Evolutionary conservation across 2,797 vertebrate species (phyloP).

Genomic region (Sebastes vulpes): DNA sequence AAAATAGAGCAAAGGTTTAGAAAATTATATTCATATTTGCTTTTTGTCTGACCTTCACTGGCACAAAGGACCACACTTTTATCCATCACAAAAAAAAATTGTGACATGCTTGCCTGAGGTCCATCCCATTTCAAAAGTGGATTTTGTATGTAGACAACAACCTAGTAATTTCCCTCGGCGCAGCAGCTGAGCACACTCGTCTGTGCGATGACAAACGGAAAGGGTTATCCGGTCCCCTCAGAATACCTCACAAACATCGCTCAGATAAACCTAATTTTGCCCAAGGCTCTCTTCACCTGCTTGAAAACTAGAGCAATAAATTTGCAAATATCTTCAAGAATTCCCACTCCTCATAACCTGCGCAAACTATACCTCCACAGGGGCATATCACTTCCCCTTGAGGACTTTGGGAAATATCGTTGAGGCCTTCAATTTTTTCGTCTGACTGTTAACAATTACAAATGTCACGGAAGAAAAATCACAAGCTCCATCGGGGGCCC

Average conservation of each 20-base stretch:
- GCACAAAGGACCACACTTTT: constrained; percentile 17
- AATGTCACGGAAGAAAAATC: constrained; percentile 87
- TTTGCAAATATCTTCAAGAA: constrained; percentile 80
- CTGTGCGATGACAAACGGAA: constrained; percentile 79
- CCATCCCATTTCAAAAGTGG: constrained; percentile 71
- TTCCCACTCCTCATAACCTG: constrained; percentile 62
- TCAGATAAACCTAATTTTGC: constrained; percentile 86
- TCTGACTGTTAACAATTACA: constrained; percentile 89
- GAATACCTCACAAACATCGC: constrained; percentile 82
- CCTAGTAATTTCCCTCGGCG: constrained; percentile 81
- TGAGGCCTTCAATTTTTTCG: constrained; percentile 76
- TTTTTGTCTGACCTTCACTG: constrained; percentile 49
- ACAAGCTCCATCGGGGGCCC: constrained; percentile 66
- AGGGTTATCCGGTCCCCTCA: constrained; percentile 76
- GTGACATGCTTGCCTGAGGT: constrained; percentile 70
- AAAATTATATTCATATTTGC: constrained; percentile 38
- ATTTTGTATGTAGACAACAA: constrained; percentile 81
- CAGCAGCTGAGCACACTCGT: constrained; percentile 79
- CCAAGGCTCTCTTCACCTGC: constrained; percentile 87
- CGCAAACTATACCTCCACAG: constrained; percentile 79
- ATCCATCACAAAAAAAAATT: constrained; percentile 30
- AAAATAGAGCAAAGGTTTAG: constrained; percentile 19
- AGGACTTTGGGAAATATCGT: constrained; percentile 84
- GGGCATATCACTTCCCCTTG: constrained; percentile 78
- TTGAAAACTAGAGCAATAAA: constrained; percentile 82